Conservation (phyloP, 2,113 vertebrate genomes). For the Semicossyphus pulcher region DNA sequence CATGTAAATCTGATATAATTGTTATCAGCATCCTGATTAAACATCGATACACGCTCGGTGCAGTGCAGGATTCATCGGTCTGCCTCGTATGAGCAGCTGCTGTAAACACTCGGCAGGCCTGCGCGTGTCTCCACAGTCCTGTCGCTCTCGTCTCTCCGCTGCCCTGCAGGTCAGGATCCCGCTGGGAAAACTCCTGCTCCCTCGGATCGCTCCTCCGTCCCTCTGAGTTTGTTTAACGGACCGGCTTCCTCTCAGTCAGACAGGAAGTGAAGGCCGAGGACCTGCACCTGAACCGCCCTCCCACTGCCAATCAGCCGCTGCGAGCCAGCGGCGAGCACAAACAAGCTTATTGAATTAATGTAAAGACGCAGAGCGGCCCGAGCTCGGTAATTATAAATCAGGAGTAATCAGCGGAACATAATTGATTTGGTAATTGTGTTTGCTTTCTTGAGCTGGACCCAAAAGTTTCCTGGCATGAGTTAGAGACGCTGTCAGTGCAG, state of each 20-base stretch:
- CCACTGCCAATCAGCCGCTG: slow-evolving; percentile 54
- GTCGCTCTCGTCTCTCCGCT: not conserved
- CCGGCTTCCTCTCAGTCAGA: slow-evolving; percentile 17
- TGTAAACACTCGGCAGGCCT: not conserved
- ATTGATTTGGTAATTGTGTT: slow-evolving; percentile 81
- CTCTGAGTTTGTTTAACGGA: slow-evolving; percentile 9
- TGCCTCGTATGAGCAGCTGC: not conserved
- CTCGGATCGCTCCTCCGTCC: slow-evolving; percentile 5
- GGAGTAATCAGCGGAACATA: slow-evolving; percentile 75
- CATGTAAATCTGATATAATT: too few relatives aligned
- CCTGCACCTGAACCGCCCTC: slow-evolving; percentile 63
- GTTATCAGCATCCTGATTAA: not conserved
- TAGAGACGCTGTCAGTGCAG: slow-evolving; percentile 50
- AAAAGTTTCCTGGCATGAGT: slow-evolving; percentile 60
- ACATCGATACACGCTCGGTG: not conserved
- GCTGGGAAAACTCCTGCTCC: slow-evolving; percentile 2
- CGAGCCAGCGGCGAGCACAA: slow-evolving; percentile 50
- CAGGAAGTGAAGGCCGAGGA: slow-evolving; percentile 24
- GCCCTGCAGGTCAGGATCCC: slow-evolving; percentile 6
- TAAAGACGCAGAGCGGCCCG: slow-evolving; percentile 62
- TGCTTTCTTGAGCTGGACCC: slow-evolving; percentile 71
- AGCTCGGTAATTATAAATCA: slow-evolving; percentile 79
- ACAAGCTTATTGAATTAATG: slow-evolving; percentile 79
- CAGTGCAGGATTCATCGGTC: too few relatives aligned
- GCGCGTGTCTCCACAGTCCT: not conserved